Evolutionary conservation across 2,888 invertebrate genomes (phyloP).

Genomic region (Drosophila pseudotalamancana): DNA sequence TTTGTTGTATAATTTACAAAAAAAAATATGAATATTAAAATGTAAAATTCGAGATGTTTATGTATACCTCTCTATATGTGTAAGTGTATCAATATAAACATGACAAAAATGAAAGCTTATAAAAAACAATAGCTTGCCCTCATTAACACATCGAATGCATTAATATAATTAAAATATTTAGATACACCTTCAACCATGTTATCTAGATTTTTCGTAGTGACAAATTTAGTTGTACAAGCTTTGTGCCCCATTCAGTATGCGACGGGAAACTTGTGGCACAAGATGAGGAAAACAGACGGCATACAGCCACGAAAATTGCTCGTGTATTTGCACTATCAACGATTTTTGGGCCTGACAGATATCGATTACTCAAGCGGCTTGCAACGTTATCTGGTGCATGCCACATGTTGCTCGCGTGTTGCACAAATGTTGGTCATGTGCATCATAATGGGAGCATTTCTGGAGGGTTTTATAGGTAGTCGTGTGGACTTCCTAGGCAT

Average conservation of each 20-base stretch:
- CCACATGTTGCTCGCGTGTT: conserved; percentile 8
- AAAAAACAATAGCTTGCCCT: background rate
- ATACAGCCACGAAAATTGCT: conserved; percentile 2
- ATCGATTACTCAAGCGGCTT: conserved; percentile 17
- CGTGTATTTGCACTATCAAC: conserved; percentile 25
- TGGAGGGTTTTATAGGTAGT: background rate
- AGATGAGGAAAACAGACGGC: background rate
- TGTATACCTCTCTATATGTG: no score
- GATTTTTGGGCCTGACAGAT: conserved; percentile 32
- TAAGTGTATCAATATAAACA: no score
- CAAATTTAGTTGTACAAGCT: background rate
- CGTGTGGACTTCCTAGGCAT: conserved; percentile 9
- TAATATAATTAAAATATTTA: background rate
- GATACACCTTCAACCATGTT: background rate
- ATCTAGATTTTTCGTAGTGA: background rate
- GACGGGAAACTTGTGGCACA: background rate
- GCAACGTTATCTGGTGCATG: conserved; percentile 18
- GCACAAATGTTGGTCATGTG: conserved; percentile 3
- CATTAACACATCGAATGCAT: background rate
- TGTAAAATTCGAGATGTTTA: no score
- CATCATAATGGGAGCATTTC: background rate
- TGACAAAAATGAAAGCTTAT: no score
- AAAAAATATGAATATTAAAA: no score
- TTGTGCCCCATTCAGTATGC: conserved; percentile 9
- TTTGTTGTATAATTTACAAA: no score